Evolutionary conservation across 30 jellyfish, hydroid and myxozoan genomes (phyloP), one percentile per base, ranked within the genome.

Genomic region (Hydractinia echinata): DNA sequence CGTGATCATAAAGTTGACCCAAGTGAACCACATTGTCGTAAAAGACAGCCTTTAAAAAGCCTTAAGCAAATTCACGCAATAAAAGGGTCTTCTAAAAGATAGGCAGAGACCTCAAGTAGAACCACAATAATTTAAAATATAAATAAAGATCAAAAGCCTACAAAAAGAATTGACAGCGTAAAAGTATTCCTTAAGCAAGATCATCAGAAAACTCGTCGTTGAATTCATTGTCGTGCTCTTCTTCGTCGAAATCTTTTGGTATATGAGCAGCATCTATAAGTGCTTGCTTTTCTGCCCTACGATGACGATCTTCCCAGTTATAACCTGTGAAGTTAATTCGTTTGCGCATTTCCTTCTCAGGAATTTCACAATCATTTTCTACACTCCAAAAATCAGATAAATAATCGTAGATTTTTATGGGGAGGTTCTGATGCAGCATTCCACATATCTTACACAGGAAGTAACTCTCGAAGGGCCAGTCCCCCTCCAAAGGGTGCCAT

Each of bases 401-500:
- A 16, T 76, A 78, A 48, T 64, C 79, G 62, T 79, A 76, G 21
- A 72, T 18, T 77, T 83, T 86, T 5, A 48, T 61, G 8, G 82
- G 76, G 18, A 72, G 68, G 44, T 86, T 87, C 9, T 72, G 68
- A 51, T 79, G 55, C 61, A 86, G 66, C 81, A 89, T 87, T 44
- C 60, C 73, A 56, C 98, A 91, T 82, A 91, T 91, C 66, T 82
- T 84, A 76, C 98, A 91, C 49, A 94, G 77, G 89, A 94, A 86
- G 64, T 84, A 86, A 55, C 96, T 94, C 84, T 86, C 98, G 61
- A 79, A 91, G 9, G 98, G 98, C 98, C 98, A 91, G 53, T 89
- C 97, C 72, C 98, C 95, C 49, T 52, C 67, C 20, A 87, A 84
- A 1, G 91, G 91, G 16, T 73, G 77, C 95, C 95, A 84, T 51